Evolutionary conservation across 2,113 vertebrate species (phyloP), one percentile per base, ranked within the genome.

Genomic region (Oncorhynchus nerka): DNA sequence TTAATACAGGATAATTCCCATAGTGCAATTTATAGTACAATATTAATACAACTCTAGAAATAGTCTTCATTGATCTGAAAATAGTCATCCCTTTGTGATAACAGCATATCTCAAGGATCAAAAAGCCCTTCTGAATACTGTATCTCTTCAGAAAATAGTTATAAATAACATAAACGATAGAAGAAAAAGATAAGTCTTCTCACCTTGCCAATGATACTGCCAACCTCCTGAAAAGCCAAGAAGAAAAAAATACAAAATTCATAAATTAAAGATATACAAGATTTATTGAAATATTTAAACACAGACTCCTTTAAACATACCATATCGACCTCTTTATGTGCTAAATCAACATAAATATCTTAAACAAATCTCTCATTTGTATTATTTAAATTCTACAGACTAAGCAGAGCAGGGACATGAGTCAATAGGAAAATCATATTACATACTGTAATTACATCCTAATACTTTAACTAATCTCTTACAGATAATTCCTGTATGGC

Each of bases 141-240:
- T 12, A 45, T 45, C 39, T 45, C 65, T 30, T 62, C n/a, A 24
- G 59, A 62, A 16, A 62, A 62, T 4, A 24, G n/a, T 22, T 11
- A 62, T 24, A 22, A 62, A 62, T 22, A 62, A 62, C 19, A 62
- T 62, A 9, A 22, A 22, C 24, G 3, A 64, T 2, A 12, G 24
- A 73, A 1, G 1, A 76, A 26, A 61, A 49, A 71, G 75, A 71
- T 2, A 68, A 13, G 1, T 64, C 20, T 65, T 79, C 91, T 89
- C 73, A 93, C 92, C 92, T 93, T 93, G 84, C 92, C 92, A 85
- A 93, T 93, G 85, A 93, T 93, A 86, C 92, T 93, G 85, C 92
- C 92, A 59, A 93, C 92, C 81, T 93, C 92, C 92, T 92, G 69
- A 55, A 61, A 90, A 88, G 20, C 75, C 30, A 82, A 79, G 49